Conservation (phyloP, 2,797 vertebrate species). For the Pseudochirops cupreus region DNA sequence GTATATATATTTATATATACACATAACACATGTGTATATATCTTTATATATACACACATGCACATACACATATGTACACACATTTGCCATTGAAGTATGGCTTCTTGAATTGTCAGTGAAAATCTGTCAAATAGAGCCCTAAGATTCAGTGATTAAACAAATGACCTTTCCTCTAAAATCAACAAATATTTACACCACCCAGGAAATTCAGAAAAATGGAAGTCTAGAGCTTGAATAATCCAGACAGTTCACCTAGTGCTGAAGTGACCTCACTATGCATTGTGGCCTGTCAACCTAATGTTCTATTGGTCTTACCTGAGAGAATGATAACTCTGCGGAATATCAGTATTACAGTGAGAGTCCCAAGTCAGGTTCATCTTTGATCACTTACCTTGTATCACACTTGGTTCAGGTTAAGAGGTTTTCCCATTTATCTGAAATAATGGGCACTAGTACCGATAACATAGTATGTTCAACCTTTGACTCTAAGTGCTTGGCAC, state of each 20-base stretch:
- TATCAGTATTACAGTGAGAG: not conserved
- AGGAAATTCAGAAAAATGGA: not conserved
- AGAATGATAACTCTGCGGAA: not conserved
- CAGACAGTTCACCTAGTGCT: not conserved
- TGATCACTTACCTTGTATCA: slow-evolving; percentile 35
- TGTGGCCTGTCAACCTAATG: not conserved
- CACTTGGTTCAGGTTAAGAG: slow-evolving; percentile 28
- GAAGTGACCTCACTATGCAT: not conserved
- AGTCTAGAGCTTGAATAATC: not conserved
- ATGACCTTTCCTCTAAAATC: not conserved
- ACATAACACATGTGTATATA: not conserved
- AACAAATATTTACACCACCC: not conserved
- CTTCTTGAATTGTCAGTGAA: not conserved
- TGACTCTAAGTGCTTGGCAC: slow-evolving; percentile 32
- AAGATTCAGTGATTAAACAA: not conserved
- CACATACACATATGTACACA: not conserved
- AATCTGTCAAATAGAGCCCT: slow-evolving; percentile 23
- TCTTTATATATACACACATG: no score
- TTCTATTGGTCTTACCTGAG: not conserved
- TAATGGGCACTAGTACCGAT: not conserved
- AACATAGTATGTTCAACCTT: slow-evolving; percentile 25
- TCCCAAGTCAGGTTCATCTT: not conserved
- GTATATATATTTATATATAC: no score
- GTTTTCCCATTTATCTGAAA: slow-evolving; percentile 32
- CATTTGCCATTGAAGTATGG: not conserved